Evolutionary conservation across 2,888 invertebrate species (phyloP).

Genomic region (Apomyelois bistriatella): DNA sequence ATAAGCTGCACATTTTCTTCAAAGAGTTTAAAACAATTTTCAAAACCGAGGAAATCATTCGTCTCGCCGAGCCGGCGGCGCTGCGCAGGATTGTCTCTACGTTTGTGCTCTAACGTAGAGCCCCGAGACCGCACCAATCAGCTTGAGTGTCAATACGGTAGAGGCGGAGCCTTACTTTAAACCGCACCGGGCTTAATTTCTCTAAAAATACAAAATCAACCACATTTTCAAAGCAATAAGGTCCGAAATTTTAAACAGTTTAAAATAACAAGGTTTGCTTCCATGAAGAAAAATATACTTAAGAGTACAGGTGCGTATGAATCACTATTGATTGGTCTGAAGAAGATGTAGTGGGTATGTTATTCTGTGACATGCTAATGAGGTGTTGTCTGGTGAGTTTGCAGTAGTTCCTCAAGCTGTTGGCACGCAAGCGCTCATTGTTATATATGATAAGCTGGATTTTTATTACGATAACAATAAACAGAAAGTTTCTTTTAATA

Average conservation of each 20-base stretch:
- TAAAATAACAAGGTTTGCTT: not conserved
- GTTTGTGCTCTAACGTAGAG: conserved; percentile 34
- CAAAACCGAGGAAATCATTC: conserved; percentile 34
- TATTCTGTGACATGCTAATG: conserved; percentile 73
- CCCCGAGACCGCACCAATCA: conserved; percentile 56
- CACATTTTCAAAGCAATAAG: not conserved
- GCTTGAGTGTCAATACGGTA: conserved; percentile 59
- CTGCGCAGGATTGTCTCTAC: conserved; percentile 69
- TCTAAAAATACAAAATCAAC: not conserved
- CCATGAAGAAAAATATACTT: conserved; percentile 34
- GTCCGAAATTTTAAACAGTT: not conserved
- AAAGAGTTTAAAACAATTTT: not conserved
- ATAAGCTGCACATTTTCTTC: not conserved
- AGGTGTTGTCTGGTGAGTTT: conserved; percentile 70
- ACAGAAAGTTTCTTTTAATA: not conserved
- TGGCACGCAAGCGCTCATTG: conserved; percentile 69
- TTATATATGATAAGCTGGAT: conserved; percentile 54
- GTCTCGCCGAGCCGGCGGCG: too few species aligned
- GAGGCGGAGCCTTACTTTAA: conserved; percentile 53
- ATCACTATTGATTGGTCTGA: conserved; percentile 31
- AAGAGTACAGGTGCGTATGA: conserved; percentile 33
- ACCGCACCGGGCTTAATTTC: not conserved
- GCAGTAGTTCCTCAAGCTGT: conserved; percentile 73
- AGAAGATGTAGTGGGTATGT: conserved; percentile 49
- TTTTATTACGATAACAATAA: not conserved